Evolutionary conservation across 1,140 invertebrate species (phyloP), one percentile per base, ranked within the genome.

Genomic region (Scaptomyza graminum): DNA sequence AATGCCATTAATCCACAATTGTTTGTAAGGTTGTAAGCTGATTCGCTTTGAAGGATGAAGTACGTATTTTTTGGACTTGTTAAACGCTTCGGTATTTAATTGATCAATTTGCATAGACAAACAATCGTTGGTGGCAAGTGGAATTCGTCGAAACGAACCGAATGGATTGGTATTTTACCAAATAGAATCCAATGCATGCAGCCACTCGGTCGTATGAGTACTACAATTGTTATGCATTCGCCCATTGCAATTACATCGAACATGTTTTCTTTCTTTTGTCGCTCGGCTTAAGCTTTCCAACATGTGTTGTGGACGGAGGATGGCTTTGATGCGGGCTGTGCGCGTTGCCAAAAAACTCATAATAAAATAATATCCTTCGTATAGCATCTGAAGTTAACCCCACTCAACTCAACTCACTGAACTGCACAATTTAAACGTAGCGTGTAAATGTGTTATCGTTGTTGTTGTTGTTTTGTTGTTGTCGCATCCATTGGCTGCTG

Each of bases 51-150:
- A 5, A n/a, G 13, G 51, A 4, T 28, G 1, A 13, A n/a, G 1
- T 15, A 39, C 1, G 13, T 12, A 16, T 31, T 28, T 50, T 66
- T 44, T 50, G 15, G 55, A 15, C 44, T 55, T 22, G 44, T 22
- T 46, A 37, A 67, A 25, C 47, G n/a, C 28, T 28, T 12, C 11
- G 18, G 18, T n/a, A 16, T 39, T 67, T 60, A 55, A 72, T 67
- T 67, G 69, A 72, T 54, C 55, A 46, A 59, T 72, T 72, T 72
- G 31, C 63, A 67, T 72, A 60, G 37, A 31, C 52, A 50, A 56
- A 70, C 39, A 68, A 15, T 8, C 31, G 31, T 34, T 37, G 43
- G 7, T n/a, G 25, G 50, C 57, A 31, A 61, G 16, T 64, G 16
- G 46, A 44, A 57, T 64, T 56, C 31, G 28, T 44, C 34, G 39